phyloP scores from a whole-genome alignment of 2,113 vertebrate genomes.

The Pterophyllum scalare region DNA sequence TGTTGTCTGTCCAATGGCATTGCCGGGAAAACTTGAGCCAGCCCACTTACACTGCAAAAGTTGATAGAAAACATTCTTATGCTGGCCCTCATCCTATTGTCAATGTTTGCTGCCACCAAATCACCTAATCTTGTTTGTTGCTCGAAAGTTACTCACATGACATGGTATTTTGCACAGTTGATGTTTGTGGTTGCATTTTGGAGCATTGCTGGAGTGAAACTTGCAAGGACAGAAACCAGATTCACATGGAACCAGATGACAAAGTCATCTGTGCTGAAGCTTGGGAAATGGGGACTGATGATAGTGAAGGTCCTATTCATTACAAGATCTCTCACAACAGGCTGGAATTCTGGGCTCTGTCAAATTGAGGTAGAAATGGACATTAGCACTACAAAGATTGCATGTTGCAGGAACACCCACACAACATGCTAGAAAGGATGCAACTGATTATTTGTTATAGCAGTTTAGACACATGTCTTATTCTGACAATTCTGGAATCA shows the following conservation, averaged over 20 bases:
- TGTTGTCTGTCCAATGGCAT: neutral
- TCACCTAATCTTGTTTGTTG: neutral
- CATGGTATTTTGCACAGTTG: conserved; percentile 49
- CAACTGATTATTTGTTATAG: too few species aligned
- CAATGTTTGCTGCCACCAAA: too few species aligned
- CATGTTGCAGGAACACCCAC: neutral
- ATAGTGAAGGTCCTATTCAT: conserved; percentile 65
- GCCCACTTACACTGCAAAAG: conserved; percentile 20
- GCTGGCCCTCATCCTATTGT: neutral
- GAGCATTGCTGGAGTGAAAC: conserved; percentile 29
- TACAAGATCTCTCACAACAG: conserved; percentile 37
- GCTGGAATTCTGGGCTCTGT: conserved; percentile 11
- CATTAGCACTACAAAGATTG: neutral
- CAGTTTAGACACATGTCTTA: too few species aligned
- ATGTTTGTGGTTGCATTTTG: conserved; percentile 8
- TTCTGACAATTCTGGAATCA: too few species aligned
- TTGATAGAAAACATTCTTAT: neutral
- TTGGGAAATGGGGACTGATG: conserved; percentile 26
- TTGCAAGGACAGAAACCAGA: conserved; percentile 25
- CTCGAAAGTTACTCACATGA: conserved; percentile 37
- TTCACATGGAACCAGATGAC: conserved; percentile 33
- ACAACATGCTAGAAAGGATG: neutral
- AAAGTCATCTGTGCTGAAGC: neutral
- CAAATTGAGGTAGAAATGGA: neutral
- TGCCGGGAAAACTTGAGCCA: neutral